phyloP scores from a whole-genome alignment of 2,797 vertebrate genomes.

The Pseudopleuronectes americanus region DNA sequence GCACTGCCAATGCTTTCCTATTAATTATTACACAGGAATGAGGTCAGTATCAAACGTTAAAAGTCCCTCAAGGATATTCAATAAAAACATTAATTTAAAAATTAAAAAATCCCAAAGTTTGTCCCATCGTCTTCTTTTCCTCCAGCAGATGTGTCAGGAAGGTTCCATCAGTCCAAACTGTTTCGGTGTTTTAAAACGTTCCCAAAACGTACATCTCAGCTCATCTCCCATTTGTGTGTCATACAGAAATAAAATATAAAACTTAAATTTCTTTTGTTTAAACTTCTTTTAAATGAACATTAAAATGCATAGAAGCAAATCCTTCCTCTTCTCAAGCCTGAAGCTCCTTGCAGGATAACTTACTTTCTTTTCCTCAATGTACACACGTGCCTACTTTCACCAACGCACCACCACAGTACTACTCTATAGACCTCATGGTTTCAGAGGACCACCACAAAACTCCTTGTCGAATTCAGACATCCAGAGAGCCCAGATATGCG shows the following conservation, averaged over 20 bases:
- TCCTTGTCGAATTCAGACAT: not conserved
- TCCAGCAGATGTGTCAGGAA: slow-evolving; percentile 21
- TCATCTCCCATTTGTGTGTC: slow-evolving; percentile 22
- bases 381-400: slow-evolving; percentile 29
- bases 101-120: not conserved
- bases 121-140: not conserved
- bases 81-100: slow-evolving; percentile 19
- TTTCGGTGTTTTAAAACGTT: slow-evolving; percentile 1
- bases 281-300: not conserved
- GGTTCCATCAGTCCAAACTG: slow-evolving; percentile 5
- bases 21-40: not conserved
- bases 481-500: not conserved
- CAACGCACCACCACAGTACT: slow-evolving; percentile 3
- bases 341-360: slow-evolving; percentile 22
- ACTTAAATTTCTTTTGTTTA: not conserved
- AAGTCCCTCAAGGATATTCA: slow-evolving; percentile 44
- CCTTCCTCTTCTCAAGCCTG: slow-evolving; percentile 6
- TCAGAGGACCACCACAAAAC: slow-evolving; percentile 1
- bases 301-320: slow-evolving; percentile 55
- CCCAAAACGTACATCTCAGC: slow-evolving; percentile 10
- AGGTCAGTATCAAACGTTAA: slow-evolving; percentile 29
- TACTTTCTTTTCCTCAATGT: slow-evolving; percentile 39
- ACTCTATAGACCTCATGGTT: slow-evolving; percentile 22
- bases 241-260: slow-evolving; percentile 19
- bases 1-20: not conserved